These are phyloP conservation scores for Staurois parvus DNA, from an alignment of 2,797 vertebrate genomes.

Conservation along the genomic window DNA sequence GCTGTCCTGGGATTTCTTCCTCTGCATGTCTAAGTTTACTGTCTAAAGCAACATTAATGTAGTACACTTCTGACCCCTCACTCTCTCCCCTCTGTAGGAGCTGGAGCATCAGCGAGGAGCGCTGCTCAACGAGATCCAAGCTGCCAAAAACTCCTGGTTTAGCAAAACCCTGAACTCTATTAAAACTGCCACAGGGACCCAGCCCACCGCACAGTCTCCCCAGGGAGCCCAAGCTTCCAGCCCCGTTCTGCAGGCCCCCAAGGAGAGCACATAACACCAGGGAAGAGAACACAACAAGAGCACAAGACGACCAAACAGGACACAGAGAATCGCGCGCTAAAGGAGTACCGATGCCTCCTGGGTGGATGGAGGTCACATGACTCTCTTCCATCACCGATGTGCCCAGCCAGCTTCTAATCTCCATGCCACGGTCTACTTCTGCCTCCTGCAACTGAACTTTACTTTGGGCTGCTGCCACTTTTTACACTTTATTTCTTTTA, in stretches of 20 bases:
- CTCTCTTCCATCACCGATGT: not conserved
- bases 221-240: constrained; percentile 64
- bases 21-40: no score
- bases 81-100: constrained; percentile 80
- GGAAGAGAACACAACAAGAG: constrained; percentile 67
- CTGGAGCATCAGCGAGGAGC: constrained; percentile 96
- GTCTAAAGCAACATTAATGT: no score
- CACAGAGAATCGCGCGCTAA: constrained; percentile 7
- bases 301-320: constrained; percentile 68
- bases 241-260: constrained; percentile 79
- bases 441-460: constrained; percentile 21
- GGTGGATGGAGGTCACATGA: not conserved
- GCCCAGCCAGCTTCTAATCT: constrained; percentile 21
- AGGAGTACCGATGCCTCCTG: not conserved
- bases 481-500: constrained; percentile 62
- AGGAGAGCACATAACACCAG: constrained; percentile 87
- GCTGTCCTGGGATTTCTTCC: no score
- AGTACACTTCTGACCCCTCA: no score
- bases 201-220: constrained; percentile 70
- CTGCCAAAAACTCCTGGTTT: constrained; percentile 99
- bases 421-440: not conserved
- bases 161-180: constrained; percentile 98
- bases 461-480: constrained; percentile 49
- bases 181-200: constrained; percentile 86
- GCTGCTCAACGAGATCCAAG: constrained; percentile 97